phyloP scores from a whole-genome alignment of 2,113 vertebrate genomes.

The Isurus oxyrinchus region DNA sequence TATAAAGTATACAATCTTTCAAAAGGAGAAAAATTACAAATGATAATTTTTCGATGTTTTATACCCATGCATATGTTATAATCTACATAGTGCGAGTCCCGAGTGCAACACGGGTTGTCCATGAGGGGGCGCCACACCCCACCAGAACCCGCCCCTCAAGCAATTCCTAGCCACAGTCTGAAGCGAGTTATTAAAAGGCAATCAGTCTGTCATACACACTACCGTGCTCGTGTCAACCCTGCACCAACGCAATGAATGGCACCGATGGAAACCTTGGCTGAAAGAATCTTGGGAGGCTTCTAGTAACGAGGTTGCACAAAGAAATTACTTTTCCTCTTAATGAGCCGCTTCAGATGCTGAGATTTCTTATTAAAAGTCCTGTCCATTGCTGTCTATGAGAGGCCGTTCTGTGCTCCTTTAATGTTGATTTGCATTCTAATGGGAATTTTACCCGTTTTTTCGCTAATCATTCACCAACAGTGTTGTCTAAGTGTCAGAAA shows the following conservation, averaged over 20 bases:
- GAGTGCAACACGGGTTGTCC: neutral
- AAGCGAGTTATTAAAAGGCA: neutral
- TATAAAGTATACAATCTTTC: neutral
- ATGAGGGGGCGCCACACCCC: conserved; percentile 17
- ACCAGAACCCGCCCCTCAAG: neutral
- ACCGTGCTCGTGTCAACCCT: neutral
- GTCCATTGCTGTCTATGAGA: neutral
- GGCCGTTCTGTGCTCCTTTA: neutral
- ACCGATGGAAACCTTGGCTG: neutral
- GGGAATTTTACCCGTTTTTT: conserved; percentile 23
- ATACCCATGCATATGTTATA: neutral
- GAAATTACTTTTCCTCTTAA: neutral
- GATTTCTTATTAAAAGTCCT: neutral
- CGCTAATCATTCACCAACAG: neutral
- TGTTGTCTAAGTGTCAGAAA: neutral
- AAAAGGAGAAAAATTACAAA: neutral
- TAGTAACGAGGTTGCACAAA: conserved; percentile 25
- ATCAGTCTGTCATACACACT: neutral
- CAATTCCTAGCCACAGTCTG: neutral
- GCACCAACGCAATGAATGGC: neutral
- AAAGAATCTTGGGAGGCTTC: neutral
- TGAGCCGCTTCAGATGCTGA: neutral
- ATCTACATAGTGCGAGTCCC: neutral
- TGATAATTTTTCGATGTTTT: neutral
- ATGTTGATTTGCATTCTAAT: conserved; percentile 35